Base-by-base conservation (phyloP, 2,888 invertebrate species). In the Chymomyza amoena region DNA sequence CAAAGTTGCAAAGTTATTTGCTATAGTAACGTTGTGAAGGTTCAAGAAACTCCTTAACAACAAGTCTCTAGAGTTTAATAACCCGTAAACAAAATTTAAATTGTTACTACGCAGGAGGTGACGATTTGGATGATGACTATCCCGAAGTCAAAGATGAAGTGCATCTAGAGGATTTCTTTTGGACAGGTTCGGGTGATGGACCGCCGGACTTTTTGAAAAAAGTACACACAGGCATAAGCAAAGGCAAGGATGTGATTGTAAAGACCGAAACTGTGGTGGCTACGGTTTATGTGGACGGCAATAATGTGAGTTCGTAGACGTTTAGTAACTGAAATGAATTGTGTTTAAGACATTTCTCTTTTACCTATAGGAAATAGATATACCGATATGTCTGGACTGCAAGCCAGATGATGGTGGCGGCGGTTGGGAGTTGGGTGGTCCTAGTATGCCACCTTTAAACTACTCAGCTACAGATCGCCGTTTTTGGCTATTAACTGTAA, bases 151-250 rank as follows among this genome's bases (percentile, higher is more conserved):
- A 91, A 62, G 90, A 92, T 66, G 91, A 92, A 70, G 88, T 92
- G 3, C 91, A 90, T 45, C 86, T 97, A 68, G 96, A 97, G 86
- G 97, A 97, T 90, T 97, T 97, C 92, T 96, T 97, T 91, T 97
- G 97, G 97, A 96, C 96, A 0, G 97, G 97, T 0, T 96, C 96
- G 0, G 97, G 97, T 0, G 97, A 97, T 89, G 96, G 96, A 0
- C 95, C 95, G 0, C 93, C 94, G 9, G 93, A 93, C 0, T 91
- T 89, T 69, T 76, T 91, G 7, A 90, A 90, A 76, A 90, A 91
- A 68, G 91, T 92, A 13, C 91, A 91, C 71, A 91, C 94, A 92
- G 85, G 93, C 93, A 79, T 94, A 92, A 83, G 92, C 92, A 59
- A 93, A 93, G 68, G 90, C 82, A 72, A 91, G 88, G 87, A 90